Conservation (phyloP, 2,888 invertebrate species). For the Thysanoteuthis rhombus region DNA sequence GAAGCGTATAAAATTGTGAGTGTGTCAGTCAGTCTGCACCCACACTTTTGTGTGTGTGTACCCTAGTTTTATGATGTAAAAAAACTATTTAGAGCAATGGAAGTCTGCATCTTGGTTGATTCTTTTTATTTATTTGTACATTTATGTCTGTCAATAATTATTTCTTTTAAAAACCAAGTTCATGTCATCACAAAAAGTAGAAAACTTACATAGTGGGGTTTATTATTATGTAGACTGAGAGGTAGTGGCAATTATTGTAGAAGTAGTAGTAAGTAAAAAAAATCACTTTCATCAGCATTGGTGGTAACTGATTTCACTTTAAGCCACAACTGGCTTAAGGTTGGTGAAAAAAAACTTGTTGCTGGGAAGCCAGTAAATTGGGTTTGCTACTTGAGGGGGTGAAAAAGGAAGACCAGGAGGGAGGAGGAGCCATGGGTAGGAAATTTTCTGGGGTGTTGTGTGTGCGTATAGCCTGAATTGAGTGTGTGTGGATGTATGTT, state of each 20-base stretch:
- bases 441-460: neutral
- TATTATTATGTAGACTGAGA: neutral
- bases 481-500: neutral
- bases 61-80: neutral
- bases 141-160: too few species aligned
- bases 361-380: neutral
- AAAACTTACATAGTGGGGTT: neutral
- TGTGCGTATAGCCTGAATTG: neutral
- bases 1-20: neutral
- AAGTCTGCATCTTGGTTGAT: too few species aligned
- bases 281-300: neutral
- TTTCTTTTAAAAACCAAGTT: too few species aligned
- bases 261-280: neutral
- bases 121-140: too few species aligned
- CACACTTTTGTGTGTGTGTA: neutral
- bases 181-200: too few species aligned
- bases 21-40: neutral
- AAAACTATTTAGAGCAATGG: too few species aligned
- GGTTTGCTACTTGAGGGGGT: neutral
- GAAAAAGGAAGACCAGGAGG: neutral
- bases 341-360: conserved; percentile 12
- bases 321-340: neutral
- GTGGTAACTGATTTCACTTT: neutral
- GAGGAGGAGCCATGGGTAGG: neutral
- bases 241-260: neutral